Conservation (phyloP, 2,113 vertebrate species). For the Rhinoptilus africanus region DNA sequence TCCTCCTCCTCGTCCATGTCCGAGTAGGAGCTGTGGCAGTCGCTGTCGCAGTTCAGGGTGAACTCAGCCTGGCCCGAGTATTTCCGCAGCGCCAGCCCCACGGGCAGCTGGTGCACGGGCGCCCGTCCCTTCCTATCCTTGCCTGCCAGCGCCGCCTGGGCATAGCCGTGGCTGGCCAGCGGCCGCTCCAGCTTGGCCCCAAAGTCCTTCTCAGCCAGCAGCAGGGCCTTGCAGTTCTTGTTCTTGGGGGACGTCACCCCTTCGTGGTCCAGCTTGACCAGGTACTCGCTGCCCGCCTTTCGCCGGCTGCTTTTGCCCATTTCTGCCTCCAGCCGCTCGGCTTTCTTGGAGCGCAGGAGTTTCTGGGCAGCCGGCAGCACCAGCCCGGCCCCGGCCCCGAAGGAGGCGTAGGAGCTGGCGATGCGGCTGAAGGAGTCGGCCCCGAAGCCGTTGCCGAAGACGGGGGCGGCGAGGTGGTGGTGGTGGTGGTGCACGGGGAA, state of each 20-base stretch:
- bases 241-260: slow-evolving; percentile 96
- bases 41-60: slow-evolving; percentile 86
- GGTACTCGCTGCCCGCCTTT: slow-evolving; percentile 80
- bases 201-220: slow-evolving; percentile 80
- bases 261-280: slow-evolving; percentile 96
- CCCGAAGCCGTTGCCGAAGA: slow-evolving; percentile 92
- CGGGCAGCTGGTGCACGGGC: slow-evolving; percentile 78
- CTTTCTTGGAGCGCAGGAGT: slow-evolving; percentile 79
- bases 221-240: slow-evolving; percentile 90
- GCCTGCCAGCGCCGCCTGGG: slow-evolving; percentile 80
- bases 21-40: slow-evolving; percentile 92
- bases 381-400: slow-evolving; percentile 72
- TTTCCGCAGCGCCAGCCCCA: slow-evolving; percentile 85
- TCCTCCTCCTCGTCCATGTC: slow-evolving; percentile 90
- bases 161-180: slow-evolving; percentile 77
- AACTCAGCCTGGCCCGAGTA: slow-evolving; percentile 78
- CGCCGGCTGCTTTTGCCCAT: slow-evolving; percentile 71
- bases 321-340: slow-evolving; percentile 72
- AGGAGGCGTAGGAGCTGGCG: slow-evolving; percentile 90
- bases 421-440: slow-evolving; percentile 95
- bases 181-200: slow-evolving; percentile 76
- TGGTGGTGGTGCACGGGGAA: slow-evolving; percentile 72
- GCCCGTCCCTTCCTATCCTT: slow-evolving; percentile 88
- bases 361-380: slow-evolving; percentile 75
- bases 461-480: slow-evolving; percentile 70